Evolutionary conservation across 2,113 vertebrate species (phyloP).

Genomic region (Cisticola juncidis): DNA sequence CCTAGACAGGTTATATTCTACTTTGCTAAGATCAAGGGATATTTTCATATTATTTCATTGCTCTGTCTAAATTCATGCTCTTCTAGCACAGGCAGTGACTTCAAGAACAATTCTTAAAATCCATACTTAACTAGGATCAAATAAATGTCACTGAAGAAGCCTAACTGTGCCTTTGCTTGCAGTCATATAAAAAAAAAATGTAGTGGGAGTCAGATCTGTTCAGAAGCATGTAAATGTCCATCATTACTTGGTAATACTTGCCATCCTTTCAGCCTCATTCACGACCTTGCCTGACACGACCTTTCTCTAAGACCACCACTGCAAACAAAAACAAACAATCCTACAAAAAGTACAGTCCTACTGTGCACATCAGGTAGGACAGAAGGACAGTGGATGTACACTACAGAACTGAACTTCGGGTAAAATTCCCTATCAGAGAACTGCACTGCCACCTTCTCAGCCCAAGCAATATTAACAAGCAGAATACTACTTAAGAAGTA

Average conservation of each 20-base stretch:
- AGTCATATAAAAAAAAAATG: neutral
- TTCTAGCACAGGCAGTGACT: neutral
- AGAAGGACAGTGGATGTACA: neutral
- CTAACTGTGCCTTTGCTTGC: neutral
- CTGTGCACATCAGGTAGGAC: neutral
- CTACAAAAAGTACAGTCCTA: neutral
- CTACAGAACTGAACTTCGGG: neutral
- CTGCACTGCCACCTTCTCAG: neutral
- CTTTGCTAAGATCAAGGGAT: neutral
- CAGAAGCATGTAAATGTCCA: neutral
- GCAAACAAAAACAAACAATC: neutral
- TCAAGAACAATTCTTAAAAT: neutral
- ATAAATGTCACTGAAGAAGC: neutral
- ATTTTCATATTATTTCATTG: neutral
- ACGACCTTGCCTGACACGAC: neutral
- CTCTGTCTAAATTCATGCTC: neutral
- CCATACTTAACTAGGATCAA: neutral
- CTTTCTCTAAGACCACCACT: neutral
- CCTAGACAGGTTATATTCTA: neutral
- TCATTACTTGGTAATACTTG: neutral
- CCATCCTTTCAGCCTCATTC: neutral
- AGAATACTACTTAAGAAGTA: neutral
- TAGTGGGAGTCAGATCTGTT: neutral
- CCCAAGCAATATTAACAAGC: neutral
- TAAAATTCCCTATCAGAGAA: neutral